These are phyloP conservation scores for Parotia lawesii DNA, from an alignment of 2,113 vertebrate species.

Conservation along the genomic window DNA sequence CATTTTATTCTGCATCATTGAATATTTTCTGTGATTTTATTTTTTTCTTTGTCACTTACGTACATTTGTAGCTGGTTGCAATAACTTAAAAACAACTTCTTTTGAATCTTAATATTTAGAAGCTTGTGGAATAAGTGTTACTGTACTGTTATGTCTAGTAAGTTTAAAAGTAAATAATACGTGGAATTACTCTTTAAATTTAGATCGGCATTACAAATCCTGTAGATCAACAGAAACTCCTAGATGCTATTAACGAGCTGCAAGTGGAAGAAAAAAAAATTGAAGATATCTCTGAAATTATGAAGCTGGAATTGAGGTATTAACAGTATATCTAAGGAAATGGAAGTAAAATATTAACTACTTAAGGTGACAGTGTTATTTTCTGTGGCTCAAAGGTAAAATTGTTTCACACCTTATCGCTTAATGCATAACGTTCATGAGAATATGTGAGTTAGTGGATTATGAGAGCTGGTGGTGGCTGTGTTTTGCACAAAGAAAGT, in stretches of 20 bases:
- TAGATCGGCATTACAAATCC: constrained; percentile 83
- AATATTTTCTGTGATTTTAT: background rate
- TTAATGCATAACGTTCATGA: background rate
- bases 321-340: background rate
- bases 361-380: background rate
- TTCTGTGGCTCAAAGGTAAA: background rate
- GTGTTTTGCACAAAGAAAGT: background rate
- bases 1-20: background rate
- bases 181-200: constrained; percentile 7
- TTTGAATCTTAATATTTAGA: background rate
- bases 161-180: background rate
- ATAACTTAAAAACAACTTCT: background rate
- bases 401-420: background rate
- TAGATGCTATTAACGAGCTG: constrained; percentile 78
- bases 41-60: background rate
- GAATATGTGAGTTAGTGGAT: background rate
- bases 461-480: background rate
- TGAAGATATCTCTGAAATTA: constrained; percentile 69
- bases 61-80: background rate
- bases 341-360: background rate
- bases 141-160: background rate
- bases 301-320: constrained; percentile 81
- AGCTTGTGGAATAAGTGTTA: background rate
- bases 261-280: constrained; percentile 79
- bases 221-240: constrained; percentile 82